Base-by-base conservation (phyloP, 2,113 vertebrate species). In the Hassar affinis region DNA sequence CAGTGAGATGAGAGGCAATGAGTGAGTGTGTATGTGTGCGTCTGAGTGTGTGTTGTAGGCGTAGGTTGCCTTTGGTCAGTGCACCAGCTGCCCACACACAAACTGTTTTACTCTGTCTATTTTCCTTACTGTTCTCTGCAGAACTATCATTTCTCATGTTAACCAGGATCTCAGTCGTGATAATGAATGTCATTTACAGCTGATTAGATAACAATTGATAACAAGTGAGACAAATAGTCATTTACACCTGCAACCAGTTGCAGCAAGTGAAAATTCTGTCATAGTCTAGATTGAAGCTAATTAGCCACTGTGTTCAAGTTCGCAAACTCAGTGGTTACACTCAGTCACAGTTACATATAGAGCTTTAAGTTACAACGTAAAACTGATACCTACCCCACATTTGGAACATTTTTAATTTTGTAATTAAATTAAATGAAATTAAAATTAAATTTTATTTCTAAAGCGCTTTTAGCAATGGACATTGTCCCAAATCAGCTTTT, bases 51-150 rank as follows among this genome's bases (percentile, higher is more conserved):
- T 42, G 52, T 49, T 80, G 84, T 80, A 84, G 78, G 78, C 49
- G 75, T 71, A 59, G 59, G 47, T 49, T 84, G 76, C 52, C 51
- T 72, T 72, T 84, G 76, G 66, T 84, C 82, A 84, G 62, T 84
- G 77, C 42, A 79, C 38, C 75, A 79, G 17, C 68, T 84, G 82
- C 82, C 74, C 82, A 78, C 75, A 62, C 81, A 78, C 82, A 84
- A 84, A 78, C 82, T 84, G 75, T 78, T 78, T 78, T 54, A 66
- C 35, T 84, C 22, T 1, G 25, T 68, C 33, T 68, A 66, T 57
- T 84, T 78, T 33, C 45, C 51, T 47, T 15, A 59, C 10, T 45
- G 45, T 77, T 56, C 6, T 61, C 47, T 25, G n/a, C 54, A 61
- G 10, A 61, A 82, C 33, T 61, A 27, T 25, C 6, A 61, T 15